phyloP scores from a whole-genome alignment of 1,140 invertebrate genomes.

The Drosophila sp. region DNA sequence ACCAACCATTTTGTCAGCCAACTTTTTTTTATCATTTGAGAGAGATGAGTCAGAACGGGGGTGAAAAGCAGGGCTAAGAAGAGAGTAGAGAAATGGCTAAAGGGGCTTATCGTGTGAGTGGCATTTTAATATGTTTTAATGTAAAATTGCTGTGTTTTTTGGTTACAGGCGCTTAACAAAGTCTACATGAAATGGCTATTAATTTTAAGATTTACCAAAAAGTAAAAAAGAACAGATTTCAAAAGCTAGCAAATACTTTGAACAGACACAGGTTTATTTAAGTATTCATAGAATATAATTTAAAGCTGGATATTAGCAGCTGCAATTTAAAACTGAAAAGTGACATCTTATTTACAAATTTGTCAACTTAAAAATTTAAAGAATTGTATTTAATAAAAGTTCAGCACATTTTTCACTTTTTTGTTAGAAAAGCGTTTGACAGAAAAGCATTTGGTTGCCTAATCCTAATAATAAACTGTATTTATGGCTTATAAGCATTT shows the following conservation, averaged over 20 bases:
- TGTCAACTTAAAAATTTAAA: neutral
- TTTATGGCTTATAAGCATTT: slow-evolving; percentile 18
- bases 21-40: slow-evolving; percentile 54
- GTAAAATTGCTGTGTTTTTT: slow-evolving; percentile 54
- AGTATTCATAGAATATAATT: too few relatives aligned
- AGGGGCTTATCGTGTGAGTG: slow-evolving; percentile 74
- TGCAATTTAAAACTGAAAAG: neutral
- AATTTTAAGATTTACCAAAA: slow-evolving; percentile 65
- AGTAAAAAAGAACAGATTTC: slow-evolving; percentile 18
- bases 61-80: slow-evolving; percentile 1
- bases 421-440: neutral
- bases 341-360: too few relatives aligned
- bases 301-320: neutral
- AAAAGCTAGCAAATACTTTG: slow-evolving; percentile 33
- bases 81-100: slow-evolving; percentile 42
- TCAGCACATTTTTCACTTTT: neutral
- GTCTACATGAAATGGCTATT: slow-evolving; percentile 70
- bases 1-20: slow-evolving; percentile 55
- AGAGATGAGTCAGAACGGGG: neutral
- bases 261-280: too few relatives aligned
- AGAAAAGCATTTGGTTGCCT: slow-evolving; percentile 1
- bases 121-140: slow-evolving; percentile 80
- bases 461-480: slow-evolving; percentile 32
- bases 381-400: neutral
- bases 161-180: slow-evolving; percentile 31